A percentile compares a stretch with the other conserved stretches of the same genome.
These are phyloP conservation scores for Galbula dea DNA, from an alignment of 2,113 vertebrate genomes.

Conservation along the genomic window DNA sequence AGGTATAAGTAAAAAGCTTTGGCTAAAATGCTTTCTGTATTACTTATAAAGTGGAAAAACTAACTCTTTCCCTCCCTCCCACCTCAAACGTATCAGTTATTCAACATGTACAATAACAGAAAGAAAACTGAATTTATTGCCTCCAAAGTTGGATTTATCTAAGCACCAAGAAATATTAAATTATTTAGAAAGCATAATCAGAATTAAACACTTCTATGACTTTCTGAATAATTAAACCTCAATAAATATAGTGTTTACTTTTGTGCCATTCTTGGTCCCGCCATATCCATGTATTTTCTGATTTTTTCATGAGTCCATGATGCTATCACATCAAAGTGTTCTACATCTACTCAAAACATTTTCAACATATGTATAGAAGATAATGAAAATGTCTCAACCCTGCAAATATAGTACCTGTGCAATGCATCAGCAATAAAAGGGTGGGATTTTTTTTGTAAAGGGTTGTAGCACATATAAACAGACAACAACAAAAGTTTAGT, in stretches of 20 bases:
- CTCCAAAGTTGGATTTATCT: background rate
- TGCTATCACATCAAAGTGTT: background rate
- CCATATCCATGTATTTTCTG: background rate
- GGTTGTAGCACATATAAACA: fast-evolving
- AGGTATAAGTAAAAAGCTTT: background rate
- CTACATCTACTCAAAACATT: background rate
- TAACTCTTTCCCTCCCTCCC: background rate
- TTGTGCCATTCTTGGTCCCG: background rate
- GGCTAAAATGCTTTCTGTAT: background rate
- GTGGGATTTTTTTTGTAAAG: background rate
- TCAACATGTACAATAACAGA: background rate
- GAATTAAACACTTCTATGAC: background rate
- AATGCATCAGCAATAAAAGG: background rate
- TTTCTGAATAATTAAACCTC: background rate
- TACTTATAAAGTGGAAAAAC: background rate
- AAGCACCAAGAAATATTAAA: background rate
- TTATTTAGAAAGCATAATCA: background rate
- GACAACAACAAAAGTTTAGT: background rate
- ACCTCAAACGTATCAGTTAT: background rate
- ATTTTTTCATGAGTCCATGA: background rate
- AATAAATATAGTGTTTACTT: background rate
- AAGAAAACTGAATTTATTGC: background rate
- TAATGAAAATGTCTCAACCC: background rate
- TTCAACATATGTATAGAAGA: background rate
- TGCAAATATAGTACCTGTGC: background rate